Percentiles rank a stretch among this genome's conserved stretches.
These are phyloP conservation scores for Cryptoblepharus egeriae DNA, from an alignment of 2,797 vertebrate genomes.

Conservation along the genomic window DNA sequence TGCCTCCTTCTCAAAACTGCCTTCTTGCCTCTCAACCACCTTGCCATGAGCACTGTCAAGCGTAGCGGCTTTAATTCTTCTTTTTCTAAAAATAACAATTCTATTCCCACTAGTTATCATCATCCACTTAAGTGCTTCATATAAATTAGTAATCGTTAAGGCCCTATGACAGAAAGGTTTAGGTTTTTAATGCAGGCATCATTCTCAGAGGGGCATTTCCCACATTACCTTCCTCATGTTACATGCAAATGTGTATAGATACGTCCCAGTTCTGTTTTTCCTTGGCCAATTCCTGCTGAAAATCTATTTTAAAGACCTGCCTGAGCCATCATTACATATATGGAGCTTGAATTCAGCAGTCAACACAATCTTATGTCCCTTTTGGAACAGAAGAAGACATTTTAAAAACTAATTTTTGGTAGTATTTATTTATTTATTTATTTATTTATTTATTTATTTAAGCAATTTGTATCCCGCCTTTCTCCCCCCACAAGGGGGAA, in stretches of 20 bases:
- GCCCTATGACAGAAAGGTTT: not conserved
- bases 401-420: no score
- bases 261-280: not conserved
- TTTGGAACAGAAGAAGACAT: not conserved
- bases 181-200: not conserved
- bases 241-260: no score
- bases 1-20: conserved; percentile 82
- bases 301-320: not conserved
- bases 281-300: not conserved
- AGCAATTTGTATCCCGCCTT: no score
- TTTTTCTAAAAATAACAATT: conserved; percentile 38
- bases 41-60: conserved; percentile 74
- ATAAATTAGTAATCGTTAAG: not conserved
- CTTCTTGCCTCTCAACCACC: conserved; percentile 75
- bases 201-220: not conserved
- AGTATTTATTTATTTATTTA: no score
- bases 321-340: not conserved
- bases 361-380: not conserved
- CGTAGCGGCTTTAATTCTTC: conserved; percentile 69
- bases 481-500: no score
- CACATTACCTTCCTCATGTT: not conserved
- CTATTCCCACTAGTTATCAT: not conserved
- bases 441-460: no score
- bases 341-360: not conserved
- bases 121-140: not conserved